phyloP scores from a whole-genome alignment of 2,113 vertebrate genomes.

The Xenotilapia leptura region DNA sequence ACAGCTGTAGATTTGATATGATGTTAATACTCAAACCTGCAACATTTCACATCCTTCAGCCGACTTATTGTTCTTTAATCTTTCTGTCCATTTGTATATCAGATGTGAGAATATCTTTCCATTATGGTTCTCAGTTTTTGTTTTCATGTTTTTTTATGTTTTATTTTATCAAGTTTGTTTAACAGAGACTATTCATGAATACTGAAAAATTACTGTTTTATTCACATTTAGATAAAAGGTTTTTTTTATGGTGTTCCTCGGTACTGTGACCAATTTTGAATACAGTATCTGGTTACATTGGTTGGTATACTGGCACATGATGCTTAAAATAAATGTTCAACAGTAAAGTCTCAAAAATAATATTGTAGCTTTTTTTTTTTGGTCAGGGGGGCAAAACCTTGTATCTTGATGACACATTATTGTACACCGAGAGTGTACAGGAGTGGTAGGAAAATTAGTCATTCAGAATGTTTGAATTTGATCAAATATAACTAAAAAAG shows the following conservation, averaged over 20 bases:
- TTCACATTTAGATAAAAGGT: rapidly evolving
- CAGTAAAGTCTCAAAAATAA: not conserved
- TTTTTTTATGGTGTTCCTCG: not conserved
- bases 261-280: not conserved
- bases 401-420: rapidly evolving
- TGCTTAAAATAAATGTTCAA: not conserved
- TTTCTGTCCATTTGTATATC: not conserved
- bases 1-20: not conserved
- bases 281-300: not conserved
- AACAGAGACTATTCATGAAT: not conserved
- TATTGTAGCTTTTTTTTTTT: not conserved
- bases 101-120: not conserved
- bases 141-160: not conserved
- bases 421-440: not conserved
- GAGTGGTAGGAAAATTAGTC: not conserved
- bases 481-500: not conserved
- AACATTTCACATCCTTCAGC: not conserved
- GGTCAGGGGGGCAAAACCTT: rapidly evolving
- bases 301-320: not conserved
- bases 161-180: not conserved
- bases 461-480: not conserved
- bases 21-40: not conserved
- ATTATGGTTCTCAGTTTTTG: not conserved
- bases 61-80: rapidly evolving
- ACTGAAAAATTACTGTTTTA: not conserved